These are phyloP conservation scores for Arenicola marina DNA, from an alignment of 2,888 invertebrate genomes.

Conservation along the genomic window DNA sequence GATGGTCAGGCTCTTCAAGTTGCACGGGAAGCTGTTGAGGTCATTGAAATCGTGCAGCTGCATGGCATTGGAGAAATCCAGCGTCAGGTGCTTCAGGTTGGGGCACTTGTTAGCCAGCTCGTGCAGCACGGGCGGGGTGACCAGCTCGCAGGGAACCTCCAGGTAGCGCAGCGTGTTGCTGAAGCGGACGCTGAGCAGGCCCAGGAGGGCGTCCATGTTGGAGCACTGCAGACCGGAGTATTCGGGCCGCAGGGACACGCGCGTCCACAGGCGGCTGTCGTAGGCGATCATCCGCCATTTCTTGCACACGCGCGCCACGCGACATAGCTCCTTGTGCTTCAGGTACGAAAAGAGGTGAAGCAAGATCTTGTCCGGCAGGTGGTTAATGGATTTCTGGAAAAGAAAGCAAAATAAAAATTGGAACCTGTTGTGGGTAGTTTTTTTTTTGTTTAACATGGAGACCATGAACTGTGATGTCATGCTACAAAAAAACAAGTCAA, in stretches of 20 bases:
- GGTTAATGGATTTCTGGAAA: constrained; percentile 31
- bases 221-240: constrained; percentile 83
- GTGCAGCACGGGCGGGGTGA: constrained; percentile 94
- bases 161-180: constrained; percentile 52
- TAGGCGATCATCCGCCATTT: constrained; percentile 96
- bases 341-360: constrained; percentile 93
- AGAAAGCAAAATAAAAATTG: too few species aligned
- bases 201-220: constrained; percentile 83
- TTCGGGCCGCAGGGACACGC: constrained; percentile 94
- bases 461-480: too few species aligned
- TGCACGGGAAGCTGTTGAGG: constrained; percentile 97
- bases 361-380: constrained; percentile 92
- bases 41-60: constrained; percentile 96
- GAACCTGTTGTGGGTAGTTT: too few species aligned
- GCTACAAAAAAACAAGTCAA: too few species aligned
- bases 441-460: too few species aligned
- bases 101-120: constrained; percentile 77
- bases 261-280: constrained; percentile 92
- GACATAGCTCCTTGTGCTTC: constrained; percentile 89
- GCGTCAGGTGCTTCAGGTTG: constrained; percentile 71
- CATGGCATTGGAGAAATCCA: constrained; percentile 87
- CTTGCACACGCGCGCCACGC: constrained; percentile 89
- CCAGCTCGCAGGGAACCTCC: constrained; percentile 86
- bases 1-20: constrained; percentile 90
- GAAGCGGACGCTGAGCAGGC: constrained; percentile 73